Percentiles rank a stretch among this genome's conserved stretches.
Conservation (phyloP, 1,140 invertebrate genomes). For the Ceratosolen solmsi region DNA sequence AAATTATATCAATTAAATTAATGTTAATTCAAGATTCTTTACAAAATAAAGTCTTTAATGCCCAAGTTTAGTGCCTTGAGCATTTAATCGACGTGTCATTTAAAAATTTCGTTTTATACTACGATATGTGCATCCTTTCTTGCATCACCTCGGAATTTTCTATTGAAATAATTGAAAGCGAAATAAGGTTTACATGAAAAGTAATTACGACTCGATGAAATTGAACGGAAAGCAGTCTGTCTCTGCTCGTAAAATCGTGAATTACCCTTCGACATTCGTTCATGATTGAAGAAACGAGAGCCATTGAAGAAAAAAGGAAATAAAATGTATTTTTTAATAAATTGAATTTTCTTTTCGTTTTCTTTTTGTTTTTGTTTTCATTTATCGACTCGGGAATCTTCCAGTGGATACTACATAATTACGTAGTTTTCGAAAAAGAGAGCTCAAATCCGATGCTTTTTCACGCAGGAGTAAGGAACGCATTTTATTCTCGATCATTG, state of each 20-base stretch:
- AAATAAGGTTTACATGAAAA: no score
- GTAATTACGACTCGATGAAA: no score
- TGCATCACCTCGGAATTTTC: neutral
- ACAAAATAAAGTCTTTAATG: no score
- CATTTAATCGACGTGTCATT: neutral
- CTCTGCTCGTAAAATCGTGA: conserved; percentile 8
- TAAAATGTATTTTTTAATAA: no score
- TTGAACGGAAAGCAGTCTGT: neutral
- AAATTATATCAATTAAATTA: neutral
- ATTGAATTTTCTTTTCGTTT: no score
- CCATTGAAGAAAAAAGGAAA: conserved; percentile 36
- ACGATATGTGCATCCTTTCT: conserved; percentile 9
- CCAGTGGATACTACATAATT: no score
- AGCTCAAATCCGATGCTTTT: conserved; percentile 12
- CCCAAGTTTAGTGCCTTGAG: no score
- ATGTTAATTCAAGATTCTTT: no score
- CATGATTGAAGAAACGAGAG: conserved; percentile 23
- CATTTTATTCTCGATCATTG: conserved; percentile 34
- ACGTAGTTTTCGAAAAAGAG: conserved; percentile 6
- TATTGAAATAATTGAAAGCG: no score
- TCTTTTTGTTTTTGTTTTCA: no score
- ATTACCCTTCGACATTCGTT: conserved; percentile 10
- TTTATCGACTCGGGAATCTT: no score
- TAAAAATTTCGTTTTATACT: neutral
- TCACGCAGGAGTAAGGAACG: conserved; percentile 50